Percentiles rank a stretch among this genome's conserved stretches.
phyloP scores from a whole-genome alignment of 2,888 invertebrate species.

The Drosophila differens region DNA sequence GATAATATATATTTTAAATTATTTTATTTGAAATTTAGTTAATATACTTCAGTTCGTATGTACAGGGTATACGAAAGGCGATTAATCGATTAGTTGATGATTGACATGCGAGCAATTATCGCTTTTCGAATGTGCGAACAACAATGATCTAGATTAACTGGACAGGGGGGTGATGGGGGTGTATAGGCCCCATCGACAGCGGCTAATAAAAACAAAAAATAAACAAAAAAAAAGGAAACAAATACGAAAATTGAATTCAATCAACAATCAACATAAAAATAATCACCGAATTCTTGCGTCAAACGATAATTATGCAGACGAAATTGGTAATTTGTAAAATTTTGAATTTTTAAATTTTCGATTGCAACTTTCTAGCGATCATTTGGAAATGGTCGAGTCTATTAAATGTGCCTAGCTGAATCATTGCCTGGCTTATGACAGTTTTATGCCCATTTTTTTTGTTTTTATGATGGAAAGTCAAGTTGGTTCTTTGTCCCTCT shows the following conservation, averaged over 20 bases:
- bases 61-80: slow-evolving; percentile 31
- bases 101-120: slow-evolving; percentile 60
- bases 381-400: slow-evolving; percentile 4
- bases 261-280: slow-evolving; percentile 14
- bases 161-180: background rate
- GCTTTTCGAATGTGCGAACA: slow-evolving; percentile 36
- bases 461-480: slow-evolving; percentile 26
- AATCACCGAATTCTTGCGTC: slow-evolving; percentile 19
- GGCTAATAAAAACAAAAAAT: slow-evolving; percentile 12
- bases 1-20: too few species aligned
- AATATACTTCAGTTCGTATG: too few species aligned
- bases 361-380: slow-evolving; percentile 24
- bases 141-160: slow-evolving; percentile 20
- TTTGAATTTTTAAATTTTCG: background rate
- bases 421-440: slow-evolving; percentile 35
- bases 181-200: slow-evolving; percentile 6
- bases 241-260: slow-evolving; percentile 29
- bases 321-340: background rate
- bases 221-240: slow-evolving; percentile 13
- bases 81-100: slow-evolving; percentile 67
- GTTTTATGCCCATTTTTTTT: slow-evolving; percentile 23
- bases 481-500: background rate
- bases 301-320: slow-evolving; percentile 26
- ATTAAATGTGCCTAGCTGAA: slow-evolving; percentile 30
- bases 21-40: background rate